Percentiles rank a stretch among this genome's conserved stretches.
phyloP scores from a whole-genome alignment of 2,888 invertebrate genomes.

The Pyrocoelia pectoralis region DNA sequence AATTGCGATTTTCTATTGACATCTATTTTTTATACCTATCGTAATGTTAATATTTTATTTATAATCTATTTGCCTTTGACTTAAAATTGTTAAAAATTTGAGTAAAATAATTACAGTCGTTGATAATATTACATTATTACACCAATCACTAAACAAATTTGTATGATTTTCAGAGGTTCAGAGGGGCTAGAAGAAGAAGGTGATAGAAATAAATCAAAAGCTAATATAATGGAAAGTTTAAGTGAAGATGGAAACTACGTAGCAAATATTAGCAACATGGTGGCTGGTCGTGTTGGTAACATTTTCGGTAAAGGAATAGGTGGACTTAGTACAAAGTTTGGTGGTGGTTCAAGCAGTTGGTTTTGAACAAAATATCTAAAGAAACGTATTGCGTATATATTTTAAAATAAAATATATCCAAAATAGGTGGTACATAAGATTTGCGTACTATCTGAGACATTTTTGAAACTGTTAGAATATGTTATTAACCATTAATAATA shows the following conservation, averaged over 20 bases:
- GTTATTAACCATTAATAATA: constrained; percentile 26
- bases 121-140: no score
- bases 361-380: constrained; percentile 64
- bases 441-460: constrained; percentile 30
- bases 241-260: constrained; percentile 77
- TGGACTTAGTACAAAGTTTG: constrained; percentile 87
- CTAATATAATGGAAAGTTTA: constrained; percentile 67
- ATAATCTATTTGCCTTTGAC: no score
- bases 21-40: no score
- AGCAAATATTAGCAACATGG: constrained; percentile 83
- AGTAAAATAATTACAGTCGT: no score
- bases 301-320: constrained; percentile 91
- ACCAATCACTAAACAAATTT: no score
- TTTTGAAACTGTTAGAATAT: constrained; percentile 30
- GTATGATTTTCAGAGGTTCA: constrained; percentile 43
- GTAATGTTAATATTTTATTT: no score
- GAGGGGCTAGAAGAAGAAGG: constrained; percentile 67
- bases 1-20: no score
- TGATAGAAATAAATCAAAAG: constrained; percentile 67
- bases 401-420: constrained; percentile 20
- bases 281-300: constrained; percentile 88
- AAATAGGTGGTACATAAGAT: constrained; percentile 28
- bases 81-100: no score
- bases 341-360: constrained; percentile 85
- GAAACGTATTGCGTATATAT: constrained; percentile 23